A percentile compares a stretch with the other conserved stretches of the same genome.
These are phyloP conservation scores for Oceanodroma leucorhoa DNA, from an alignment of 2,797 vertebrate genomes.

Conservation along the genomic window DNA sequence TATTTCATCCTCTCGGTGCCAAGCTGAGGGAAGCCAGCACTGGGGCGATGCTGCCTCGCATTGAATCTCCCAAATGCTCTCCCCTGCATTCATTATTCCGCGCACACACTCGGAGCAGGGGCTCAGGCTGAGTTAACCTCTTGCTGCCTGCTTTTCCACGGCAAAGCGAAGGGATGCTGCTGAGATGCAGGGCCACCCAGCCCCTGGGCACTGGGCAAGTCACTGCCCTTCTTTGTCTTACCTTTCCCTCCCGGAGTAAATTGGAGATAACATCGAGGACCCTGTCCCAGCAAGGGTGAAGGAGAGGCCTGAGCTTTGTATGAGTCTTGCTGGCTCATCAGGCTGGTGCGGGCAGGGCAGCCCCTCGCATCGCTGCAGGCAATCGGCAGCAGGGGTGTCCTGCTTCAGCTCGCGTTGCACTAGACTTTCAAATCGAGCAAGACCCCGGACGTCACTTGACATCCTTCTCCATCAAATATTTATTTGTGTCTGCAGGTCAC, in stretches of 20 bases:
- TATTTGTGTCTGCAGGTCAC: too few species aligned
- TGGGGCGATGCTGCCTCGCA: neutral
- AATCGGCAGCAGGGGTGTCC: neutral
- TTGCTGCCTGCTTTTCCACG: neutral
- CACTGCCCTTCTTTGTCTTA: neutral
- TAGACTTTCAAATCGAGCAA: neutral
- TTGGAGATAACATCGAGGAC: accelerated
- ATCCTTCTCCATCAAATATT: neutral
- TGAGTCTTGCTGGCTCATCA: neutral
- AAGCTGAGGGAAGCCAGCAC: neutral
- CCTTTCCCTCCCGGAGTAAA: neutral
- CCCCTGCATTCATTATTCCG: neutral
- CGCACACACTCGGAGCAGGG: neutral
- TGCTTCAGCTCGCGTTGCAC: neutral
- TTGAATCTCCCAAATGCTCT: neutral
- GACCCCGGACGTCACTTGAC: accelerated
- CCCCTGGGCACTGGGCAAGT: neutral
- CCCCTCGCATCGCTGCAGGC: neutral
- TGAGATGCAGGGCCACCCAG: neutral
- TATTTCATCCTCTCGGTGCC: neutral
- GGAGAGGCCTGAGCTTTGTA: neutral
- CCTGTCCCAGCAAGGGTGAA: accelerated
- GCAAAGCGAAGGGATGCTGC: neutral
- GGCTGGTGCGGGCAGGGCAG: neutral
- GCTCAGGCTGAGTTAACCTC: constrained; percentile 5